These are phyloP conservation scores for Yponomeuta cagnagella DNA, from an alignment of 2,888 invertebrate species.

Conservation along the genomic window DNA sequence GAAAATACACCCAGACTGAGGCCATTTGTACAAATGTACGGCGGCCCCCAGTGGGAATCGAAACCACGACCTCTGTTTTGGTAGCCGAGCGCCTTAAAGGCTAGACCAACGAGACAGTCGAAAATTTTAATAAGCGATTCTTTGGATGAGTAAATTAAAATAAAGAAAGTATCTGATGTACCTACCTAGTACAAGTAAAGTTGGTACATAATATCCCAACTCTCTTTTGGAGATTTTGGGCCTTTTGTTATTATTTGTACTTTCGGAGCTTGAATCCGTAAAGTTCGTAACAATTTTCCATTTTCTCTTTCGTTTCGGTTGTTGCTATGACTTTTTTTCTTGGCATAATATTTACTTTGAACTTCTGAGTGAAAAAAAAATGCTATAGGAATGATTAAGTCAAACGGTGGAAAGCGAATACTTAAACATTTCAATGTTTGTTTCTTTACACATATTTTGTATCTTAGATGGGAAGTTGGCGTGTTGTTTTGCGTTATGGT, in stretches of 20 bases:
- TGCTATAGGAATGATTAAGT: not conserved
- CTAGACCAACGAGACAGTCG: no score
- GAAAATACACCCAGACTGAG: no score
- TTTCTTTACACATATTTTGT: not conserved
- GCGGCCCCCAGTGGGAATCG: no score
- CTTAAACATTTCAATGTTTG: not conserved
- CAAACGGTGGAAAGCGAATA: not conserved
- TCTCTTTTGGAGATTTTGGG: not conserved
- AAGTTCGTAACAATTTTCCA: not conserved
- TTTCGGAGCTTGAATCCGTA: not conserved
- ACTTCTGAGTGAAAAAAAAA: not conserved
- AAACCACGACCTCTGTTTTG: no score
- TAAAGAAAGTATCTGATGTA: not conserved
- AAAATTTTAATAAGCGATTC: not conserved
- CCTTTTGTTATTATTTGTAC: not conserved
- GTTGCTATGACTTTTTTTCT: not conserved
- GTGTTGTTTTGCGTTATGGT: not conserved
- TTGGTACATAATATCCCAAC: not conserved
- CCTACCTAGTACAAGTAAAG: not conserved
- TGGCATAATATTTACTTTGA: not conserved
- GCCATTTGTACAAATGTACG: no score
- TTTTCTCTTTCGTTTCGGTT: not conserved
- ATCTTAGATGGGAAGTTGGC: not conserved
- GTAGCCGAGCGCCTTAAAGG: no score
- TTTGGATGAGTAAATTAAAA: not conserved